These are phyloP conservation scores for Copsychus sechellarum DNA, from an alignment of 2,113 vertebrate species.

Conservation along the genomic window DNA sequence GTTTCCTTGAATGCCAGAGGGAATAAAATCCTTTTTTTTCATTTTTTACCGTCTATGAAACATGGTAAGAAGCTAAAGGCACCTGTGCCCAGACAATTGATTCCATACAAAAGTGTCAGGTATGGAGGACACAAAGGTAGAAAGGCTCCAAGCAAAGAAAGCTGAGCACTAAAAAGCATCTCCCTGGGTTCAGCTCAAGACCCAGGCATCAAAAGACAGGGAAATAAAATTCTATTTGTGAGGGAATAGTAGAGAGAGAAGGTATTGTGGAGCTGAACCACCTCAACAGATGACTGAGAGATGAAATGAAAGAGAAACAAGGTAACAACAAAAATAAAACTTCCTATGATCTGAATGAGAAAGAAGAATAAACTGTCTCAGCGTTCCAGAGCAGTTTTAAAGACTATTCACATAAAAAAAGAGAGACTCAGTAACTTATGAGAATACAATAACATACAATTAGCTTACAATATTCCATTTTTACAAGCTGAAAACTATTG, in stretches of 20 bases:
- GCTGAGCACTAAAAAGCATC: neutral
- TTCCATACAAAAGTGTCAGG: neutral
- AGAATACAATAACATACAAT: neutral
- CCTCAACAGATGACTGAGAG: neutral
- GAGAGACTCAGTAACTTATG: neutral
- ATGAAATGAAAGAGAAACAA: neutral
- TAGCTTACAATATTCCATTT: neutral
- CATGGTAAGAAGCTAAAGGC: neutral
- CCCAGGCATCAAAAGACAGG: neutral
- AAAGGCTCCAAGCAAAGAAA: neutral
- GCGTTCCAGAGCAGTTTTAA: neutral
- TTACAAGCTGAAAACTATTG: neutral
- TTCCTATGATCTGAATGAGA: neutral
- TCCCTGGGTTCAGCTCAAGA: neutral
- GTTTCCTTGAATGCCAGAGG: neutral
- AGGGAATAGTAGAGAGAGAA: neutral
- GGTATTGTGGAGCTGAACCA: neutral
- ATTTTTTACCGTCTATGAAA: neutral
- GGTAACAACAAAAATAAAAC: neutral
- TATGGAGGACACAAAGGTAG: neutral
- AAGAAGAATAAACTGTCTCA: neutral
- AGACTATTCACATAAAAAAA: neutral
- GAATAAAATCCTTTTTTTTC: neutral
- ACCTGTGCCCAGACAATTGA: neutral
- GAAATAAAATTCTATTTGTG: neutral